Conservation (phyloP, 2,888 invertebrate genomes). For the Adela reaumurella region DNA sequence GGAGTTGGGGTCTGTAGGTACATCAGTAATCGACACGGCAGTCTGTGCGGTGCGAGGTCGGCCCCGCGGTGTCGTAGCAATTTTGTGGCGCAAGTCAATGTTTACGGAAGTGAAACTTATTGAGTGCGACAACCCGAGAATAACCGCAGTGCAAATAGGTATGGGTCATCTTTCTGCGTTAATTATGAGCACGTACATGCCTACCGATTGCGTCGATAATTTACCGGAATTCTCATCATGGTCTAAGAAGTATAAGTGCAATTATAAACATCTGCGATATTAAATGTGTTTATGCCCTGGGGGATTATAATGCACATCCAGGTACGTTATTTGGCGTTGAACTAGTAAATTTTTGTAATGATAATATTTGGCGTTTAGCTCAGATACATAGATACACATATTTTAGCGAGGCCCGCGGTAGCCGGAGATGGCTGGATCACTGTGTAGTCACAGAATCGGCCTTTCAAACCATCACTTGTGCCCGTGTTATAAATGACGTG, state of each 20-base stretch:
- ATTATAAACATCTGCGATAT: slow-evolving; percentile 6
- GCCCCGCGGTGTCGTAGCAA: slow-evolving; percentile 4
- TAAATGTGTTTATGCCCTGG: slow-evolving; percentile 6
- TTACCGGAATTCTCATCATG: slow-evolving; percentile 3
- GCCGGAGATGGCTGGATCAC: neutral
- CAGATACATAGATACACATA: neutral
- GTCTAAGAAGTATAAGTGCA: slow-evolving; percentile 6
- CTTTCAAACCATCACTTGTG: neutral
- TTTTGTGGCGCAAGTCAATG: slow-evolving; percentile 3
- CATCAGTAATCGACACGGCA: slow-evolving; percentile 3
- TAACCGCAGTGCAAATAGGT: neutral
- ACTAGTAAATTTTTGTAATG: slow-evolving; percentile 4
- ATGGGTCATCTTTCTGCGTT: neutral
- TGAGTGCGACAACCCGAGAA: slow-evolving; percentile 1
- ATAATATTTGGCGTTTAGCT: neutral
- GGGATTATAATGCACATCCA: slow-evolving; percentile 8
- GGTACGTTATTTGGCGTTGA: slow-evolving; percentile 4
- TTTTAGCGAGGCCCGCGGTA: neutral
- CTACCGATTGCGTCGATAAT: slow-evolving; percentile 1
- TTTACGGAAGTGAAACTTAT: slow-evolving; percentile 1
- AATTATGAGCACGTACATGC: slow-evolving; percentile 4
- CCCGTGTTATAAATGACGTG: too few species aligned
- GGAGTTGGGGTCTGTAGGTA: slow-evolving; percentile 3
- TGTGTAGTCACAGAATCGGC: neutral
- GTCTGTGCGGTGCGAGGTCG: slow-evolving; percentile 2